These are phyloP conservation scores for Oncorhynchus keta DNA, from an alignment of 2,113 vertebrate species.

Conservation along the genomic window DNA sequence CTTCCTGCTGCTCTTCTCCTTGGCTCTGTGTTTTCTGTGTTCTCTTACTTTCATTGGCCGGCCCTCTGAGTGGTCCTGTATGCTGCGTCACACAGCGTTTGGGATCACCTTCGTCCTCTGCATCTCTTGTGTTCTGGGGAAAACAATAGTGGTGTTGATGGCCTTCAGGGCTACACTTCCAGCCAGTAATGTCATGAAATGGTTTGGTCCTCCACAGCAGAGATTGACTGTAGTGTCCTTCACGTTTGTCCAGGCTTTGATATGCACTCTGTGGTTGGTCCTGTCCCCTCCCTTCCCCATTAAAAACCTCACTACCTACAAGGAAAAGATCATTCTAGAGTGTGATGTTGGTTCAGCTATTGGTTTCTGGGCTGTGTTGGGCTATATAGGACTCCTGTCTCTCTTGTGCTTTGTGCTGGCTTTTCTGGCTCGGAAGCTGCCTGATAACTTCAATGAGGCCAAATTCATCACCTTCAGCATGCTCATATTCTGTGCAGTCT, in stretches of 20 bases:
- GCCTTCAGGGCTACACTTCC: conserved; percentile 23
- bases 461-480: conserved; percentile 54
- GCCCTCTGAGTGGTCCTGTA: conserved; percentile 60
- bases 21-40: conserved; percentile 60
- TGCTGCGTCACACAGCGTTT: conserved; percentile 52
- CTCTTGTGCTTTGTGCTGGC: too few species aligned
- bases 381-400: conserved; percentile 45
- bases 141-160: conserved; percentile 41
- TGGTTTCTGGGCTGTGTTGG: conserved; percentile 65
- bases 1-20: conserved; percentile 59
- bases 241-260: too few species aligned
- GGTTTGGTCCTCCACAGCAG: too few species aligned
- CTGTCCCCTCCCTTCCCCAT: too few species aligned
- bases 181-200: too few species aligned
- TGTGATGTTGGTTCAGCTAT: conserved; percentile 31
- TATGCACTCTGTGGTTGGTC: too few species aligned
- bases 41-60: conserved; percentile 54
- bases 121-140: conserved; percentile 41
- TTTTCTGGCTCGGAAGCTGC: too few species aligned
- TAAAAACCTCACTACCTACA: too few species aligned
- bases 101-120: conserved; percentile 40
- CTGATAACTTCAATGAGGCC: too few species aligned
- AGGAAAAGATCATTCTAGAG: too few species aligned
- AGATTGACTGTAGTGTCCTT: too few species aligned
- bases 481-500: conserved; percentile 63